Percentiles rank a stretch among this genome's conserved stretches.
phyloP scores from a whole-genome alignment of 2,797 vertebrate species.

The Poeciliopsis presidionis region DNA sequence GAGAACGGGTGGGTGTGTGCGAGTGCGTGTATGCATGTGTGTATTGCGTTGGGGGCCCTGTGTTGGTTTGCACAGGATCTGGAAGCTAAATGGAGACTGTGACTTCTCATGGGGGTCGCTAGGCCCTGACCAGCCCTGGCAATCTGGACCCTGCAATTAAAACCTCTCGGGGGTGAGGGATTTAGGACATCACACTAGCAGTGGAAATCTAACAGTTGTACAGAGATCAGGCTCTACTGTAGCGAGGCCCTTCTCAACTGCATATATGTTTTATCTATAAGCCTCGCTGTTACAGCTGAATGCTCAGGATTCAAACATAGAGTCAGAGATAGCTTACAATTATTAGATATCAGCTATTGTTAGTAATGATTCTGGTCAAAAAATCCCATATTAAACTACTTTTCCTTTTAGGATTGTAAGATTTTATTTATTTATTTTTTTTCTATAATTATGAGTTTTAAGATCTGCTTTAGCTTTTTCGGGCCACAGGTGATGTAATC shows the following conservation, averaged over 20 bases:
- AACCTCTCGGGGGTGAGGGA: constrained; percentile 71
- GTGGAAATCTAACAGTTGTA: constrained; percentile 46
- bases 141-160: constrained; percentile 82
- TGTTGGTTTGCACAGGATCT: constrained; percentile 90
- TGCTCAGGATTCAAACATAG: neutral
- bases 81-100: constrained; percentile 87
- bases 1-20: constrained; percentile 30
- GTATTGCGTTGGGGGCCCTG: constrained; percentile 67
- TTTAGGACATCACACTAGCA: constrained; percentile 62
- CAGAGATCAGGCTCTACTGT: constrained; percentile 22
- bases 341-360: neutral
- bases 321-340: neutral
- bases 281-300: neutral
- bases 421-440: neutral
- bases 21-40: neutral
- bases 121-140: constrained; percentile 69
- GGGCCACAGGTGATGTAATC: neutral
- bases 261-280: neutral
- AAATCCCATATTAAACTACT: neutral
- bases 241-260: constrained; percentile 5
- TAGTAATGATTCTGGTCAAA: neutral
- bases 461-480: neutral
- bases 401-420: neutral
- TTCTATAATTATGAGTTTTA: neutral
- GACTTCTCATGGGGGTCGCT: constrained; percentile 78